Evolutionary conservation across 2,797 vertebrate species (phyloP).

Genomic region (Cyprinodon diabolis): DNA sequence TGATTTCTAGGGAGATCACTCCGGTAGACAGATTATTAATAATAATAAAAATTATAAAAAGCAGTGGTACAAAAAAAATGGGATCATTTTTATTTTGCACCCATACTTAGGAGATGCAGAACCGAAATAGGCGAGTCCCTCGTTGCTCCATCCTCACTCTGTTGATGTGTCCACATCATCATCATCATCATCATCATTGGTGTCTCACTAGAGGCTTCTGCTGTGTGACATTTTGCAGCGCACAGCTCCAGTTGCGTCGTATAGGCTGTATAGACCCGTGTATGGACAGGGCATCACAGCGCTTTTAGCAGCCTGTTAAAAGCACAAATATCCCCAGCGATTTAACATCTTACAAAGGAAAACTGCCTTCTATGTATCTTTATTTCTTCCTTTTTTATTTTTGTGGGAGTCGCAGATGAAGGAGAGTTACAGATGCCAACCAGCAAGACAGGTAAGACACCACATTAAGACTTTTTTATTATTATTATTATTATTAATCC

Average conservation of each 20-base stretch:
- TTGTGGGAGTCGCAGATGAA: slow-evolving; percentile 35
- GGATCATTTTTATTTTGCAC: slow-evolving; percentile 36
- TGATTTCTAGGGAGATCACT: slow-evolving; percentile 53
- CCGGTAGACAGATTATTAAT: slow-evolving; percentile 28
- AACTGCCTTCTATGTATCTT: slow-evolving; percentile 1
- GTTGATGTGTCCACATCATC: slow-evolving; percentile 38
- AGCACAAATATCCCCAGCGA: slow-evolving; percentile 15
- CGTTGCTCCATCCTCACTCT: slow-evolving; percentile 13
- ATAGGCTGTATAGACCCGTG: slow-evolving; percentile 19
- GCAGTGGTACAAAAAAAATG: slow-evolving; percentile 5
- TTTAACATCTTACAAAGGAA: slow-evolving; percentile 40
- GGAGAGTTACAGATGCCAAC: slow-evolving; percentile 50
- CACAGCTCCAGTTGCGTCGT: slow-evolving; percentile 47
- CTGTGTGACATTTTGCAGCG: slow-evolving; percentile 38
- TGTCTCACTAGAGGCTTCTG: slow-evolving; percentile 37
- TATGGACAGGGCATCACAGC: slow-evolving; percentile 31
- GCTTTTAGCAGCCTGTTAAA: slow-evolving; percentile 22
- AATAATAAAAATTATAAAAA: neutral
- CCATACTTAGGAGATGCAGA: slow-evolving; percentile 24
- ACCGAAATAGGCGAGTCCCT: slow-evolving; percentile 8
- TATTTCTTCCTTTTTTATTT: neutral
- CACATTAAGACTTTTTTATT: slow-evolving; percentile 37
- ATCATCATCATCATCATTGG: slow-evolving; percentile 3
- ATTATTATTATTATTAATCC: slow-evolving; percentile 10
- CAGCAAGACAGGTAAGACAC: slow-evolving; percentile 21